phyloP scores from a whole-genome alignment of 2,888 invertebrate genomes.

The Sinodicranocentrus sp. region DNA sequence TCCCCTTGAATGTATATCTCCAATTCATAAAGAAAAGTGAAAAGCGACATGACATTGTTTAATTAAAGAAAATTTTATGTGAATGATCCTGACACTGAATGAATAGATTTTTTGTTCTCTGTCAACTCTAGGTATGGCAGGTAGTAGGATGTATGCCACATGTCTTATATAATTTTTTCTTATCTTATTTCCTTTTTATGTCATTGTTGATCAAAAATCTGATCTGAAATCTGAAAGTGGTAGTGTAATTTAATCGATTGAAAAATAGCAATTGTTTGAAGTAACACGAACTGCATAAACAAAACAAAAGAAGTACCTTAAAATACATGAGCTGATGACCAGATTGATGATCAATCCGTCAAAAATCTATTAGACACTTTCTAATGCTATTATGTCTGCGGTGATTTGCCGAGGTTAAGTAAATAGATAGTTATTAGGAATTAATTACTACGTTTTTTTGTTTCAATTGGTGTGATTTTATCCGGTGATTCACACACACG shows the following conservation, averaged over 20 bases:
- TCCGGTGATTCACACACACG: too few species aligned
- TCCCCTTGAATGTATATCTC: not conserved
- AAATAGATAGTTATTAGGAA: too few species aligned
- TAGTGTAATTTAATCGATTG: not conserved
- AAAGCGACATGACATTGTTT: slow-evolving; percentile 39
- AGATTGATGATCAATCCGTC: not conserved
- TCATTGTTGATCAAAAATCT: not conserved
- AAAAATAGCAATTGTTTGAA: too few species aligned
- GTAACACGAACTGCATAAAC: not conserved
- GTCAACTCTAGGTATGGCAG: not conserved
- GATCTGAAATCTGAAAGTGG: slow-evolving; percentile 6
- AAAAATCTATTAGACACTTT: slow-evolving; percentile 1
- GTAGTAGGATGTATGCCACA: too few species aligned
- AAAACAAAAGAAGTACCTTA: not conserved
- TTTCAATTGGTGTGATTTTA: too few species aligned
- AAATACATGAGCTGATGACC: not conserved
- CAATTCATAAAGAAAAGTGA: slow-evolving; percentile 33
- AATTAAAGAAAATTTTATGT: slow-evolving; percentile 33
- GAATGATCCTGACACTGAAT: slow-evolving; percentile 44
- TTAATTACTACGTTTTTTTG: too few species aligned
- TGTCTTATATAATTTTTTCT: too few species aligned
- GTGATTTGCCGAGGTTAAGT: too few species aligned
- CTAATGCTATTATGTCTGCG: too few species aligned
- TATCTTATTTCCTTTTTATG: too few species aligned
- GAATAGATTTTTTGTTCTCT: not conserved